Base-by-base conservation (phyloP, 2,888 invertebrate genomes). In the Pseudolycoriella hygida region DNA sequence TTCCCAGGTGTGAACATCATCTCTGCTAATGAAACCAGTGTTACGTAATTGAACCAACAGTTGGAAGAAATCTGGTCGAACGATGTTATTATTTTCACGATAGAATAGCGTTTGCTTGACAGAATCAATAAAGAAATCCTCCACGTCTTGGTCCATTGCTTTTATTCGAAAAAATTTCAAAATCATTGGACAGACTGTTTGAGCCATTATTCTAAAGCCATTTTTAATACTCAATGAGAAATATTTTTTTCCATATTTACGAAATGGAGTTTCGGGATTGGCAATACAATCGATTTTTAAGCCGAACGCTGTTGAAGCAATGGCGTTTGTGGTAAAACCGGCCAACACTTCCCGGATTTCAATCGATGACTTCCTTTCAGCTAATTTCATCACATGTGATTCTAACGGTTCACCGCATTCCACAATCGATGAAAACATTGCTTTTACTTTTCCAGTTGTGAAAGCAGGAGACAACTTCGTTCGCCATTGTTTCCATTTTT, bases 371-470 rank as follows among this genome's bases (percentile, higher is more conserved):
- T 55, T 56, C 2, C 59, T 60, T 2, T 56, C 54, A 10, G 61
- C 52, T 8, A 60, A 47, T 14, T 56, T 53, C 15, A 65, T 60
- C 2, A 67, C 60, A 42, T 67, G 66, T 11, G 55, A 54, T 2
- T 64, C 53, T 49, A 74, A 67, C 47, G 70, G 62, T 18, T 64
- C 56, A 1, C 71, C 70, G 45, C 73, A 70, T 14, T 67, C 60
- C 40, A 69, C 62, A 14, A 76, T 67, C 3, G 72, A 66, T 1
- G 67, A 64, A 51, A 71, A 74, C 70, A 76, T 73, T 3, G 61
- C 65, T 54, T 73, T 76, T 43, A 77, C 57, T 57, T 75, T 76
- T n/a, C 71, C 72, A 0, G 74, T 66, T 1, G 76, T 72, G 54
- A 76, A 78, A 0, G 72, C 68, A 1, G 76, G 72, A 1, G 76